Base-by-base conservation (phyloP, 2,113 vertebrate genomes). In the Speoplatyrhinus poulsoni region DNA sequence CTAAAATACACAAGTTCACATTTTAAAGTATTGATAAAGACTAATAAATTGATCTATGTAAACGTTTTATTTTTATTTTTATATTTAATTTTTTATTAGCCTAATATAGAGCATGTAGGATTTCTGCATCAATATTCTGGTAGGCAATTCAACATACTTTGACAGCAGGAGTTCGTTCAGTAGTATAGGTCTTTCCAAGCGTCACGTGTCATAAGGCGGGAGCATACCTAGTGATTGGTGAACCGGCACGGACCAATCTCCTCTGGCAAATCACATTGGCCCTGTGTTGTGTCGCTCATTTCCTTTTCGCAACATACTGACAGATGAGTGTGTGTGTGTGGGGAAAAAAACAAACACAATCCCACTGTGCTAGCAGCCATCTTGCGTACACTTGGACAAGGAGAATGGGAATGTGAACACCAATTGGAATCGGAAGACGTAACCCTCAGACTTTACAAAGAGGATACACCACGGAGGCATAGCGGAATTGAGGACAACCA, bases 291-390 rank as follows among this genome's bases (percentile, higher is more conserved):
- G 85, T 84, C 85, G 76, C 3, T 87, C 79, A 77, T 50, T 19
- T 1, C 4, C 62, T 49, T 72, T 59, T 62, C 36, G 36, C 11
- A 3, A 3, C 57, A 12, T 58, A 55, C 67, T 83, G 80, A 86
- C 82, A 65, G 85, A 85, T 12, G 53, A 77, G 75, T 69, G 49
- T 69, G 70, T 19, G 19, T 19, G 26, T 26, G 2, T 26, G 36
- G 36, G 36, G 72, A 72, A 62, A 75, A 49, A 82, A 72, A 84
- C 84, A 90, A 92, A 92, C 91, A 89, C 88, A 87, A 93, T 73
- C 85, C 32, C 61, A 13, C 73, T 50, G 81, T 88, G 87, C 69
- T 79, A 82, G 83, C 83, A 89, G 93, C 94, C 94, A 95, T 95
- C 91, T 95, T 95, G 89, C 84, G 75, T 76, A 62, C 67, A 9